These are phyloP conservation scores for Helogale parvula DNA, from an alignment of 2,113 vertebrate genomes.

Conservation along the genomic window DNA sequence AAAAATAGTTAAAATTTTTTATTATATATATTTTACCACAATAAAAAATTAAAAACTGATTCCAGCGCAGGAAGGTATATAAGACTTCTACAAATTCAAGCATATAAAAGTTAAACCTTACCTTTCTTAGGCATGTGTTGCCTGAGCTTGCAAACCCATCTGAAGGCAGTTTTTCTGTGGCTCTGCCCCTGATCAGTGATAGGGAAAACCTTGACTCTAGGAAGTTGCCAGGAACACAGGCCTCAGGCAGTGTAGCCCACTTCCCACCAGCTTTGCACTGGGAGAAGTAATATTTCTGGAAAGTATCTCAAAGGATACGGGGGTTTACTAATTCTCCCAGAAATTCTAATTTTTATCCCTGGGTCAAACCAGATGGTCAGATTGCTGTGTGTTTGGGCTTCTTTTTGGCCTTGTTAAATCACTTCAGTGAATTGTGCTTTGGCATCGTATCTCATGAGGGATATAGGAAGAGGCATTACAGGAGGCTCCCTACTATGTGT, in stretches of 20 bases:
- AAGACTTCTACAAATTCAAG: background rate
- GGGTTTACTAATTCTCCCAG: slow-evolving; percentile 18
- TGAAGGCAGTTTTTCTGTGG: background rate
- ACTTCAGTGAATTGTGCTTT: background rate
- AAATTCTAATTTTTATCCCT: background rate
- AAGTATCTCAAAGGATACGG: background rate
- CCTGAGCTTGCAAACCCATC: background rate
- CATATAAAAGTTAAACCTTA: background rate
- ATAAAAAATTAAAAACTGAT: background rate
- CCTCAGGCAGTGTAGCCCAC: background rate
- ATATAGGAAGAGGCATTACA: background rate
- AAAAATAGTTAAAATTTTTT: background rate
- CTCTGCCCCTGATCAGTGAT: background rate
- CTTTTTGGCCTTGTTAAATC: background rate
- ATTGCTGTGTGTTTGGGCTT: background rate
- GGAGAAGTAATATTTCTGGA: slow-evolving; percentile 10
- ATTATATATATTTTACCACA: too few relatives aligned
- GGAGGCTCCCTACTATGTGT: background rate
- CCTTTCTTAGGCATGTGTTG: background rate
- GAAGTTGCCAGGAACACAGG: background rate
- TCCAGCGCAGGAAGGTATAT: background rate
- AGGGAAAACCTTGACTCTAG: background rate
- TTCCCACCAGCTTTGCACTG: background rate
- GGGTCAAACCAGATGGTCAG: background rate
- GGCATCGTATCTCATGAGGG: background rate